Evolutionary conservation across 2,113 vertebrate species (phyloP).

Genomic region (Pongo abelii): DNA sequence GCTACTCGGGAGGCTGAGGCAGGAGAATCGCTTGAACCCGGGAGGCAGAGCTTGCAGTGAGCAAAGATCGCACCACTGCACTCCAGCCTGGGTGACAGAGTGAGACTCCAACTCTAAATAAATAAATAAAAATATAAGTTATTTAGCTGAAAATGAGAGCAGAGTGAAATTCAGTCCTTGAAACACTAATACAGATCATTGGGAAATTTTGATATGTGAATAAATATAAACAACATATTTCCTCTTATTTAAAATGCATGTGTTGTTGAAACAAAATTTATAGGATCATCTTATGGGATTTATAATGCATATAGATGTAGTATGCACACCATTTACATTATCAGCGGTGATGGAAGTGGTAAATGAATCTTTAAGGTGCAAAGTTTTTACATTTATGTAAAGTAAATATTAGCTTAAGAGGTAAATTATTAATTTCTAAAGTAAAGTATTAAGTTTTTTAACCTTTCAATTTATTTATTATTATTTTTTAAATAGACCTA

Average conservation of each 20-base stretch:
- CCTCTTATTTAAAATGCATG: background rate
- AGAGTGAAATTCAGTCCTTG: background rate
- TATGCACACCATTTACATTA: background rate
- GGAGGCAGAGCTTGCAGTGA: too few relatives aligned
- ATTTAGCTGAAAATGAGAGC: background rate
- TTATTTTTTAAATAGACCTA: too few relatives aligned
- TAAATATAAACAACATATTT: background rate
- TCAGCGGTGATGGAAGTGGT: background rate
- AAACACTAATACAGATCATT: background rate
- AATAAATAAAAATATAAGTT: background rate
- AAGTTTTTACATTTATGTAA: background rate
- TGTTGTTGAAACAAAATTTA: background rate
- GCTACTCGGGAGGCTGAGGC: too few relatives aligned
- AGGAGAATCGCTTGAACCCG: too few relatives aligned
- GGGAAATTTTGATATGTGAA: background rate
- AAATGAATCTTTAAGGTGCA: background rate
- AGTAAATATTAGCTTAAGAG: background rate
- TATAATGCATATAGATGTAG: background rate
- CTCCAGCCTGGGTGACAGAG: too few relatives aligned
- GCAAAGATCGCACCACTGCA: too few relatives aligned
- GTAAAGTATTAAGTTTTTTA: background rate
- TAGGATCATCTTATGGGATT: background rate
- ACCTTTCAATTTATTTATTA: too few relatives aligned
- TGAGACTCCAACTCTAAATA: too few relatives aligned
- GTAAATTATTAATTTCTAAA: background rate